Evolutionary conservation across 92 coral and sea anemone species (phyloP), one percentile per base, ranked within the genome.

Genomic region (Parazoanthus atlanticus): DNA sequence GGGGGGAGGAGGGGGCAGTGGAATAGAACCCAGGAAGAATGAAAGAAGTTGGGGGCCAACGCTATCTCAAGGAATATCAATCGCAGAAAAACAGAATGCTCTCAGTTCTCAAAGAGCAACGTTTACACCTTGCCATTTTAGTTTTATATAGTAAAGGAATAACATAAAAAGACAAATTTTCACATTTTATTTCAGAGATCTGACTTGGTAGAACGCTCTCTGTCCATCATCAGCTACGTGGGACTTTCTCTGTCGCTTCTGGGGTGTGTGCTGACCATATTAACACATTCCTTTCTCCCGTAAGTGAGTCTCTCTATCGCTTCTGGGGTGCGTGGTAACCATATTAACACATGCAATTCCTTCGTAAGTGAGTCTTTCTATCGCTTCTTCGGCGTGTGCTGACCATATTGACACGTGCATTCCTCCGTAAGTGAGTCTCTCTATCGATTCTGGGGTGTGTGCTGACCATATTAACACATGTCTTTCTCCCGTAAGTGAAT

Each of bases 301-400:
- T 94, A 91, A 93, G 98, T 94, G 49, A 43, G 11, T 43, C 49
- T 43, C 5, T 1, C 12, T 43, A 8, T 43, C 10, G 12, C 49
- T 7, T 43, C 49, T 10, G 9, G 49, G 49, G 38, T 36, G 38
- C n/a, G n/a, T n/a, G n/a, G n/a, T n/a, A n/a, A n/a, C n/a, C n/a
- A n/a, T 36, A 36, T 36, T 36, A 36, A 36, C 3, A 36, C 38
- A 36, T 36, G 38, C 2, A 2, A 36, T 5, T 36, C 38, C 1
- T 36, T 5, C 38, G 38, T 36, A 36, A 2, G 38, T 36, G 98
- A 7, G 86, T 90, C 65, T 80, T 92, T 12, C 47, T 94, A 23
- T 93, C 98, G 5, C 86, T 94, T 74, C 84, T n/a, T n/a, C n/a
- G n/a, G n/a, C n/a, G n/a, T 93, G n/a, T 94, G 98, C 43, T 93